phyloP scores from a whole-genome alignment of 2,797 vertebrate species.

The Anguilla megastoma region DNA sequence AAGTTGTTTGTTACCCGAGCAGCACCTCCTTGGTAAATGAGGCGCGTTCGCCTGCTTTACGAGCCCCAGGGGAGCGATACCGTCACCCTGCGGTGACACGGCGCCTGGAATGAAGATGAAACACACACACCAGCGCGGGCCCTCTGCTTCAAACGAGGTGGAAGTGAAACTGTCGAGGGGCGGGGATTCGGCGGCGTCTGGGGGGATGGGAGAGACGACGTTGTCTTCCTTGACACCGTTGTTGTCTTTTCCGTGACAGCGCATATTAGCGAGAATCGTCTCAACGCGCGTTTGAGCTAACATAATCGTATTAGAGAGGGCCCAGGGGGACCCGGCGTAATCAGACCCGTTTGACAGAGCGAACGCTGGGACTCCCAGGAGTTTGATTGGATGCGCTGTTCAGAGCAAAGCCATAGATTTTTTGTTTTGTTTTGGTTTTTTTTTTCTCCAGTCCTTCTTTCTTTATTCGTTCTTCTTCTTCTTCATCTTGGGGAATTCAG shows the following conservation, averaged over 20 bases:
- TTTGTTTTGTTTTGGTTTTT: not conserved
- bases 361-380: constrained; percentile 37
- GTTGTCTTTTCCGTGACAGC: constrained; percentile 49
- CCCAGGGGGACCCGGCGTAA: constrained; percentile 38
- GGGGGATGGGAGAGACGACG: constrained; percentile 5
- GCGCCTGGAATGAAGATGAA: constrained; percentile 28
- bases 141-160: not conserved
- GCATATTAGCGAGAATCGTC: constrained; percentile 54
- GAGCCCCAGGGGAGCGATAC: not conserved
- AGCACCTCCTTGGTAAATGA: not conserved
- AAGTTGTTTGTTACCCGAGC: not conserved
- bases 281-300: constrained; percentile 46
- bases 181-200: not conserved
- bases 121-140: not conserved
- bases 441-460: not conserved
- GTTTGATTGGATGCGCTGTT: constrained; percentile 22
- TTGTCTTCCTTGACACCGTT: constrained; percentile 35
- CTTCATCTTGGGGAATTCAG: constrained; percentile 14
- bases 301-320: constrained; percentile 47
- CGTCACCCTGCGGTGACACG: not conserved
- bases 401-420: constrained; percentile 2
- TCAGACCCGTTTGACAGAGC: constrained; percentile 48
- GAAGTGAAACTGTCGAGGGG: constrained; percentile 24
- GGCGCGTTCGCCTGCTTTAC: constrained; percentile 12
- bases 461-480: not conserved